Conservation (phyloP, 2,888 invertebrate species). For the Plebejus melissa region DNA sequence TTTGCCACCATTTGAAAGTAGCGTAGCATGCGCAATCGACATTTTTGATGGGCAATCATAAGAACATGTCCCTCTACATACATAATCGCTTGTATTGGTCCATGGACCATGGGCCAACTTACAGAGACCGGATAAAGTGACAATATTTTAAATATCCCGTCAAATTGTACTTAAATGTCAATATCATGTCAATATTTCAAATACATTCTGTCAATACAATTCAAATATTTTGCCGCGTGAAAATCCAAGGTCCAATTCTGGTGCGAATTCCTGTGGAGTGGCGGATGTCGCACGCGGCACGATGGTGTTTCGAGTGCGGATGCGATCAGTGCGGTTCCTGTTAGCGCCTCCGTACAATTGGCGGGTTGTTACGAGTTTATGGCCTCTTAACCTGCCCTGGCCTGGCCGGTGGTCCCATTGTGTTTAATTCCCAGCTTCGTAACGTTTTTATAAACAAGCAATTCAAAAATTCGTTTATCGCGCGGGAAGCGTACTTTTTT, state of each 20-base stretch:
- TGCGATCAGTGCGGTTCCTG: conserved; percentile 69
- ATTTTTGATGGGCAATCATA: too few species aligned
- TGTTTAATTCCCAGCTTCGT: conserved; percentile 49
- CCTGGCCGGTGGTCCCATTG: conserved; percentile 76
- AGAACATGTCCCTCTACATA: too few species aligned
- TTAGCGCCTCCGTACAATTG: conserved; percentile 77
- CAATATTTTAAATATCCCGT: too few species aligned
- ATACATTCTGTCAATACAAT: not conserved
- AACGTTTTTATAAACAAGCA: conserved; percentile 34
- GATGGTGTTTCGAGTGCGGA: conserved; percentile 61
- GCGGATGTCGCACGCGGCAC: conserved; percentile 37
- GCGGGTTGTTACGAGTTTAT: conserved; percentile 73
- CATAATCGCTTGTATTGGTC: too few species aligned
- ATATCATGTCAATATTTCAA: not conserved
- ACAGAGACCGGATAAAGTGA: too few species aligned
- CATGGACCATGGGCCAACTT: too few species aligned
- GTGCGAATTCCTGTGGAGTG: conserved; percentile 16
- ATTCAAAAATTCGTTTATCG: too few species aligned
- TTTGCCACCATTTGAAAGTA: too few species aligned
- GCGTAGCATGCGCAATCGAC: too few species aligned
- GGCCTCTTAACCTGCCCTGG: conserved; percentile 70
- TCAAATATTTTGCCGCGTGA: not conserved
- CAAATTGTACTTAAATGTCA: too few species aligned
- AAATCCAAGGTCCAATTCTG: not conserved
- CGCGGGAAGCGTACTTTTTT: too few species aligned